Conservation (phyloP, 2,113 vertebrate genomes). For the Saguinus midas region DNA sequence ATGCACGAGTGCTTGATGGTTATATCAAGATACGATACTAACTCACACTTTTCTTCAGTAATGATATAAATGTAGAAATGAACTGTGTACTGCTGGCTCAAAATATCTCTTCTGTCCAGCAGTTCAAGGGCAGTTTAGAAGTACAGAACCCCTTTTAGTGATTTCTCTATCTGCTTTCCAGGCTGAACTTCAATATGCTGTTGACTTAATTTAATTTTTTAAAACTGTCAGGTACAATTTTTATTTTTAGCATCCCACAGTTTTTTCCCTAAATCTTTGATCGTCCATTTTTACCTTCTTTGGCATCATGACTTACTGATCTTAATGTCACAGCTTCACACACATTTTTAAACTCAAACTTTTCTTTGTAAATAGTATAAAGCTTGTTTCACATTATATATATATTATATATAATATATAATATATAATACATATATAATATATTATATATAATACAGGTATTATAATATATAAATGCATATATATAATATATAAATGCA, state of each 20-base stretch:
- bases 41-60: constrained; percentile 60
- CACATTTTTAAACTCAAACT: background rate
- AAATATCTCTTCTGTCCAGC: constrained; percentile 3
- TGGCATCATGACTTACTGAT: background rate
- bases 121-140: constrained; percentile 70
- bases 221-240: constrained; percentile 23
- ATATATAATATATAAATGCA: too few relatives aligned
- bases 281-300: background rate
- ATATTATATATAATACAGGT: too few relatives aligned
- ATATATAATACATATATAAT: too few relatives aligned
- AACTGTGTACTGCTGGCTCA: background rate
- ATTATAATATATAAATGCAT: too few relatives aligned
- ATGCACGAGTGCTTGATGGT: constrained; percentile 40
- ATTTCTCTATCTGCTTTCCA: constrained; percentile 46
- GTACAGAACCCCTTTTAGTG: background rate
- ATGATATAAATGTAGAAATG: constrained; percentile 17
- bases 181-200: background rate
- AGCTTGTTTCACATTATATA: background rate
- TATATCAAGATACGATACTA: constrained; percentile 61
- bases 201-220: constrained; percentile 46
- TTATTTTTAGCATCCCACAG: background rate
- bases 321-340: constrained; percentile 15
- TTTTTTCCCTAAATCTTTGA: background rate
- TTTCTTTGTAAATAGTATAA: constrained; percentile 34
- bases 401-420: background rate